Evolutionary conservation across 2,888 invertebrate species (phyloP).

Genomic region (Agrotis ipsilon): DNA sequence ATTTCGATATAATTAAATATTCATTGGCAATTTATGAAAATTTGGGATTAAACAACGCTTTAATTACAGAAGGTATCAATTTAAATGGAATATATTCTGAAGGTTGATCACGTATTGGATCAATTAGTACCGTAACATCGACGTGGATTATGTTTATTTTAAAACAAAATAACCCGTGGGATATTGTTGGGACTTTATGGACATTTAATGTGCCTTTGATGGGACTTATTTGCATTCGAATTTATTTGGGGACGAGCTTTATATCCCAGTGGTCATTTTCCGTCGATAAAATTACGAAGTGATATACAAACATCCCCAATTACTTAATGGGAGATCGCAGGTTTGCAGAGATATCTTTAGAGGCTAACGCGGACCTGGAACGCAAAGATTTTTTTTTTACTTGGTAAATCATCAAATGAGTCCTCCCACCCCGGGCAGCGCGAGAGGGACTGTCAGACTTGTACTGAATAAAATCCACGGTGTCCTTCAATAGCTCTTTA

Average conservation of each 20-base stretch:
- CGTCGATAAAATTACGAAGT: too few species aligned
- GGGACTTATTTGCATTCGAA: not conserved
- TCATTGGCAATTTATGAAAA: conserved; percentile 55
- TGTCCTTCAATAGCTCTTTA: too few species aligned
- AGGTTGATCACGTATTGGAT: conserved; percentile 31
- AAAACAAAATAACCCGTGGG: conserved; percentile 9
- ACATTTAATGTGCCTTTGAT: conserved; percentile 7
- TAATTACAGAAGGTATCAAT: conserved; percentile 41
- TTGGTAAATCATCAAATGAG: too few species aligned
- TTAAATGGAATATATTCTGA: conserved; percentile 39
- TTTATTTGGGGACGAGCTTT: not conserved
- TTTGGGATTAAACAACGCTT: conserved; percentile 38
- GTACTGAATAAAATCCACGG: too few species aligned
- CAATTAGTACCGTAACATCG: conserved; percentile 32
- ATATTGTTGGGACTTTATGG: not conserved
- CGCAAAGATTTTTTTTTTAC: too few species aligned
- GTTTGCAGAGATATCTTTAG: too few species aligned
- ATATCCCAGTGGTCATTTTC: not conserved
- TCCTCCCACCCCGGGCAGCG: too few species aligned
- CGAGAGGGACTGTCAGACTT: too few species aligned
- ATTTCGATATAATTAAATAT: conserved; percentile 53
- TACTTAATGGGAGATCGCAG: too few species aligned
- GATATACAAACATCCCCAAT: too few species aligned
- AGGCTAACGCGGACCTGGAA: too few species aligned
- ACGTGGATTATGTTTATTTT: conserved; percentile 11